Base-by-base conservation (phyloP, 2,113 vertebrate species). In the Bos taurus region DNA sequence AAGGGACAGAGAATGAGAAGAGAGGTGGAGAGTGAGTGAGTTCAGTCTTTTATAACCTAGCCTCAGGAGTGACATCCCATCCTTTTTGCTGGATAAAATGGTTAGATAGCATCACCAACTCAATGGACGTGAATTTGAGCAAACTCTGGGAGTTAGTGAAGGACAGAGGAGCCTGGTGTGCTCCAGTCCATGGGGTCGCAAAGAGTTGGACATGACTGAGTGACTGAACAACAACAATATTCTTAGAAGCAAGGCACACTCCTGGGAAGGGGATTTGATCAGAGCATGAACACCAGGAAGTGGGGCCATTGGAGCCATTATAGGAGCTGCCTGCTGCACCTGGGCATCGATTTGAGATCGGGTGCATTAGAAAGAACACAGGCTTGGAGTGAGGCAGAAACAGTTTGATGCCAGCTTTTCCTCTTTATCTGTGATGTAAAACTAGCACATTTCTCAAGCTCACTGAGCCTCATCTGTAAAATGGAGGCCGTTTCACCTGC, bases 291-390 rank as follows among this genome's bases (percentile, higher is more conserved):
- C 67, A 40, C 43, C 33, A 10, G 43, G 52, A n/a, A 14, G 33
- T 2, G 17, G 33, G 60, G 52, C 7, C 8, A 3, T 3, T 30
- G 60, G n/a, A 30, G 52, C 28, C 16, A 0, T 16, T 16, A 28
- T 7, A 13, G 90, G 52, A 17, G 78, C 43, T 3, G 5, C n/a
- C 36, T 1, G 43, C 12, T 2, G 0, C 7, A 1, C 2, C 5
- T 2, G 5, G 50, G 64, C 23, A 6, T 13, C 15, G 17, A 14
- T 4, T 5, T 48, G 46, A 36, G 46, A 4, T 36, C 17, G 15
- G 1, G 8, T 87, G 25, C 46, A 0, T 46, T 15, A 30, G 46
- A 46, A 88, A 52, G 85, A 52, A 9, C 64, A 64, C 0, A 1
- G 64, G 21, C 33, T 30, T 84, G 91, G 84, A 33, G 19, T 40